Conservation (phyloP, 1,140 invertebrate species). For the Planococcus citri region DNA sequence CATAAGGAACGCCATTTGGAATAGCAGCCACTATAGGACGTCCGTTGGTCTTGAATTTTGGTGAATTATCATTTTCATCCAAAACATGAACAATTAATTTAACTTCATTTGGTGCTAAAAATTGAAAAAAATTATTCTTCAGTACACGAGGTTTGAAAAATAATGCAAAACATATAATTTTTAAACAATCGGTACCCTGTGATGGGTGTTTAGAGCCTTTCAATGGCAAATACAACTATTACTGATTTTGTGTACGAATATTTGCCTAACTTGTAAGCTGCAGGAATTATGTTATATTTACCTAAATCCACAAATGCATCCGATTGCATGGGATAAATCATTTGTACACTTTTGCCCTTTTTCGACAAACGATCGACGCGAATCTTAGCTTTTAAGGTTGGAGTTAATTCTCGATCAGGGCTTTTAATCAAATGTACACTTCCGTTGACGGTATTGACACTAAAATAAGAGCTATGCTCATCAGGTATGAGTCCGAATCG, state of each 20-base stretch:
- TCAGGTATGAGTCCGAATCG: slow-evolving; percentile 42
- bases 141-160: not conserved
- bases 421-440: slow-evolving; percentile 51
- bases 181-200: not conserved
- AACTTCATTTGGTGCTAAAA: slow-evolving; percentile 44
- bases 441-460: slow-evolving; percentile 56
- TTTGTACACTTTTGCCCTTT: slow-evolving; percentile 41
- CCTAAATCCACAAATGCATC: slow-evolving; percentile 51
- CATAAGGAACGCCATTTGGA: slow-evolving; percentile 60
- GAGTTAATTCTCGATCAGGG: slow-evolving; percentile 52
- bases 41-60: slow-evolving; percentile 54
- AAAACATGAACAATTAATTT: slow-evolving; percentile 57
- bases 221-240: not conserved
- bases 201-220: not conserved
- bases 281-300: slow-evolving; percentile 27
- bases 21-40: slow-evolving; percentile 63
- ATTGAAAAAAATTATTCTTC: not conserved
- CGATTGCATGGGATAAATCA: slow-evolving; percentile 57
- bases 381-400: slow-evolving; percentile 51
- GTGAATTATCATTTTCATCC: slow-evolving; percentile 70
- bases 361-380: slow-evolving; percentile 51
- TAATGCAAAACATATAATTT: slow-evolving; percentile 4
- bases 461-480: slow-evolving; percentile 43
- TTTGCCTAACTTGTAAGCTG: not conserved
- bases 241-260: not conserved